These are phyloP conservation scores for Malaclemys terrapin DNA, from an alignment of 2,113 vertebrate species.

Conservation along the genomic window DNA sequence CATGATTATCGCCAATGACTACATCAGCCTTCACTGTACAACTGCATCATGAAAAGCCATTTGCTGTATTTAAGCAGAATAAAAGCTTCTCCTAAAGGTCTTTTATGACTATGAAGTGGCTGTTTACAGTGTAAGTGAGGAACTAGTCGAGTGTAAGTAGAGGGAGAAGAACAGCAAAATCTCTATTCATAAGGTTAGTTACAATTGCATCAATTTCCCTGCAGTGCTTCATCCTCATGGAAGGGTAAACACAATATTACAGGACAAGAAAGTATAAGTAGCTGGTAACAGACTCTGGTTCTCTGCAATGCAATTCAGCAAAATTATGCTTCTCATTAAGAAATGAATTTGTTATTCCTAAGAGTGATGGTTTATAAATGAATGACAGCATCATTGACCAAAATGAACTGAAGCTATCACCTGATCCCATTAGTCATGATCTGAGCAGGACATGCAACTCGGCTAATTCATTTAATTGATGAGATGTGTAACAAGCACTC, in stretches of 20 bases:
- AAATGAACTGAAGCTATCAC: neutral
- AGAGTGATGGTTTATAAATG: neutral
- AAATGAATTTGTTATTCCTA: neutral
- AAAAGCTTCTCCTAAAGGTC: neutral
- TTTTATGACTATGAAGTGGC: neutral
- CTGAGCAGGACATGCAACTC: neutral
- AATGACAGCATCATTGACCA: neutral
- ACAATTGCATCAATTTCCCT: conserved; percentile 14
- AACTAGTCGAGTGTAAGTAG: neutral
- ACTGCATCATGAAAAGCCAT: neutral
- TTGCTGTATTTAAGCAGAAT: neutral
- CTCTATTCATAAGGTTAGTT: neutral
- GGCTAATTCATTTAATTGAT: neutral
- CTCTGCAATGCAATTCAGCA: neutral
- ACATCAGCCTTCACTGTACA: neutral
- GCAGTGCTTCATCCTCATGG: neutral
- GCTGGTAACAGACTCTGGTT: neutral
- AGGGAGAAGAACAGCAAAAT: neutral
- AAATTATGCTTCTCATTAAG: neutral
- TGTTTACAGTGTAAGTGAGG: neutral
- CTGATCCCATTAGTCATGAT: neutral
- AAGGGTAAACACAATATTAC: neutral
- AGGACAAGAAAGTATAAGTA: neutral
- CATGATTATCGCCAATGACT: neutral
- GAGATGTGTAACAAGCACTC: neutral